Evolutionary conservation across 2,113 vertebrate species (phyloP), one percentile per base, ranked within the genome.

Genomic region (Hypomesus transpacificus): DNA sequence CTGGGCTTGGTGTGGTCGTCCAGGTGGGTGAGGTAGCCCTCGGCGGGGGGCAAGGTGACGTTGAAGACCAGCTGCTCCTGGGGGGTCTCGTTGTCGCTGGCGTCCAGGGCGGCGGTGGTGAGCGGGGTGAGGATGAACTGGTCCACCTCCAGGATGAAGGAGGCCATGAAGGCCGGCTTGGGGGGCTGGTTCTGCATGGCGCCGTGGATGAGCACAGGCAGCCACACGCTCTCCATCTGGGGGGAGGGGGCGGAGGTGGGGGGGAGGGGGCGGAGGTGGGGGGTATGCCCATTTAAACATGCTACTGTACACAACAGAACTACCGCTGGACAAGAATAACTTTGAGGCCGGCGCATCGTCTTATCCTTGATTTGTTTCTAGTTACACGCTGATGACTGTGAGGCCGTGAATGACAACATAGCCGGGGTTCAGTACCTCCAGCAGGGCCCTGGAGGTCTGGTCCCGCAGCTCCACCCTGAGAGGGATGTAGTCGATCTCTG

Each of bases 121-220:
- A 92, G 61, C 0, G 86, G 80, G 2, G 70, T 91, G 20, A 94
- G 90, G 75, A 91, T 89, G 80, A 94, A 92, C 76, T 92, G 90
- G 81, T 93, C 91, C 73, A 90, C 87, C 82, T 92, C 92, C 85
- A 92, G 86, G 81, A 93, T 84, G 77, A 92, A 88, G 53, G 74
- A 67, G 68, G 90, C 82, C 89, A 87, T 86, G 86, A 93, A 91
- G 69, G 82, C 80, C n/a, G 90, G 86, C 5, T 83, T 71, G 0
- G 75, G 76, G 0, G 85, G 86, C 77, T 86, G 91, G 86, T 92
- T 95, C 79, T 83, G 85, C 80, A 92, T 78, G 4, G 85, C 88
- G 1, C 84, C 86, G 0, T 87, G 85, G 71, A 93, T 89, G 64
- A 75, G 76, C 61, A 93, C 84, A 0, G 81, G 90, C 59, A 91